A percentile compares a stretch with the other conserved stretches of the same genome.
phyloP scores from a whole-genome alignment of 1,140 invertebrate genomes.

The Batillaria attramentaria region DNA sequence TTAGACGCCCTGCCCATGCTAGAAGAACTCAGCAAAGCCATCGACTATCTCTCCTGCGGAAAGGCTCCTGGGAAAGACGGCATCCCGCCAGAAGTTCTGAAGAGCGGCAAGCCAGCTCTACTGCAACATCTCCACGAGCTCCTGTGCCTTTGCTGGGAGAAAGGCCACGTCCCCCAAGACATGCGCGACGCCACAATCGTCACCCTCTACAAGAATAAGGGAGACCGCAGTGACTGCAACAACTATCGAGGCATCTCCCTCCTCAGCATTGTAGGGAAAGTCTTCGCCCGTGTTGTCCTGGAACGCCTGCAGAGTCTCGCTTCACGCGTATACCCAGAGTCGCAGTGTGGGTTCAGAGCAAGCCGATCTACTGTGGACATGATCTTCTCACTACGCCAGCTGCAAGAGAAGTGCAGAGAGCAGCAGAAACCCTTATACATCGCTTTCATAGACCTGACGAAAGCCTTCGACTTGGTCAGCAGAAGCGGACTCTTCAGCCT shows the following conservation, averaged over 20 bases:
- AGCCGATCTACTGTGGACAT: neutral
- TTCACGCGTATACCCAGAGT: neutral
- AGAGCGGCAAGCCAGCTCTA: neutral
- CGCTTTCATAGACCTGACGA: no score
- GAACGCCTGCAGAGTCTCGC: constrained; percentile 8
- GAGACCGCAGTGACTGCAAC: constrained; percentile 44
- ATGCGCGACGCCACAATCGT: constrained; percentile 34
- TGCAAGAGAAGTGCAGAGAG: neutral
- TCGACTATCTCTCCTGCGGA: neutral
- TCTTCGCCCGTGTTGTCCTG: constrained; percentile 28
- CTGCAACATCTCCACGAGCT: neutral
- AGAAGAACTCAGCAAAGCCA: constrained; percentile 17
- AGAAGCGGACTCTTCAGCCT: no score
- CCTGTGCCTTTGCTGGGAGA: constrained; percentile 2
- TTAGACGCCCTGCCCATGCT: neutral
- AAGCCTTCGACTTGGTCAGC: no score
- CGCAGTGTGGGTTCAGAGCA: neutral
- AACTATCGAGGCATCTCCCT: constrained; percentile 47
- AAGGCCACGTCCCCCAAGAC: neutral
- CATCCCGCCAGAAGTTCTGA: constrained; percentile 24
- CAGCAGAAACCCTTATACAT: no score
- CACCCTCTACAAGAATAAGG: constrained; percentile 49
- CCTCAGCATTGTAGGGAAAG: constrained; percentile 42
- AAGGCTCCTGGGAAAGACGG: constrained; percentile 23
- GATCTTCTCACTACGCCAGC: neutral